phyloP scores from a whole-genome alignment of 2,888 invertebrate species.

The Lapara coniferarum region DNA sequence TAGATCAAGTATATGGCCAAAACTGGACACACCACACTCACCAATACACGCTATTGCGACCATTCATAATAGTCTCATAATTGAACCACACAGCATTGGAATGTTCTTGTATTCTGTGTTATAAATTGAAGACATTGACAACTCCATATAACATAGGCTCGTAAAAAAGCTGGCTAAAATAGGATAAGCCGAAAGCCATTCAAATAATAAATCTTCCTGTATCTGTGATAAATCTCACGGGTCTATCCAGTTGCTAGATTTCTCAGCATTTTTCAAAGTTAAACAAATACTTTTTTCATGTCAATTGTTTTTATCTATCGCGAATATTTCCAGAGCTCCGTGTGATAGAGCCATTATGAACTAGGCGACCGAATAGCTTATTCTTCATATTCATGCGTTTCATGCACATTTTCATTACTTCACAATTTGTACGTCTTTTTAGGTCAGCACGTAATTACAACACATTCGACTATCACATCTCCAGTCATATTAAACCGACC shows the following conservation, averaged over 20 bases:
- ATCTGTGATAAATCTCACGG: not conserved
- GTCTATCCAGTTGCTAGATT: not conserved
- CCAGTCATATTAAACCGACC: not conserved
- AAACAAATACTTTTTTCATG: not conserved
- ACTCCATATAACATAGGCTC: not conserved
- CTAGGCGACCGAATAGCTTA: not conserved
- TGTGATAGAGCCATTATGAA: not conserved
- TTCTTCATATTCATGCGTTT: not conserved
- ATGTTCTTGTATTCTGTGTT: too few relatives aligned
- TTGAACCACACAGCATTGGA: not conserved
- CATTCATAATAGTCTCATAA: too few relatives aligned
- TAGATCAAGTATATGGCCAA: too few relatives aligned
- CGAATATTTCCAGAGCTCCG: too few relatives aligned
- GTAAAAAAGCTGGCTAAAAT: not conserved
- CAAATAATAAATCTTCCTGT: not conserved
- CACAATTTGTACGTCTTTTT: not conserved
- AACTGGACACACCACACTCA: too few relatives aligned
- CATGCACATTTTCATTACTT: conserved; percentile 8
- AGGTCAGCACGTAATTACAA: conserved; percentile 1
- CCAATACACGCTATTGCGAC: too few relatives aligned
- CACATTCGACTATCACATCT: conserved; percentile 6
- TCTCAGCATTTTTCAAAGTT: not conserved
- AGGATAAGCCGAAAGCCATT: not conserved
- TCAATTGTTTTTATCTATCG: not conserved
- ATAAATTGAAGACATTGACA: too few relatives aligned